phyloP scores from a whole-genome alignment of 2,888 invertebrate genomes.

The Pterobdella sp. region DNA sequence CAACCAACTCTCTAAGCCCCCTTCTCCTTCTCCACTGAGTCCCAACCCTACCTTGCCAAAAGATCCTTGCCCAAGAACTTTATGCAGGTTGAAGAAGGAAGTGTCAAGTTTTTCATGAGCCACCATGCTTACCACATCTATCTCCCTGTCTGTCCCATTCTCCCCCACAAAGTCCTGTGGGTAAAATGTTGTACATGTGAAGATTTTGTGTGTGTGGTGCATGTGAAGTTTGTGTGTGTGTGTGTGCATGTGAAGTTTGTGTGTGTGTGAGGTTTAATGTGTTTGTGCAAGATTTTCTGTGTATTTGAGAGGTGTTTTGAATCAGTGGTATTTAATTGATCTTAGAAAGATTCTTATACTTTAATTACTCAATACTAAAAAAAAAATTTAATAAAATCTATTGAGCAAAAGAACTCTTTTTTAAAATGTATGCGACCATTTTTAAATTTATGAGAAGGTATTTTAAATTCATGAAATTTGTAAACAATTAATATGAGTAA shows the following conservation, averaged over 20 bases:
- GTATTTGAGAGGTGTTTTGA: background rate
- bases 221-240: background rate
- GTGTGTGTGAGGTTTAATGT: background rate
- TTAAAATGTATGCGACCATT: no score
- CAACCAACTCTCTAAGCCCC: background rate
- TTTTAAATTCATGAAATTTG: no score
- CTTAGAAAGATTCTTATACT: no score
- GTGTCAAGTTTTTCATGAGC: constrained; percentile 91
- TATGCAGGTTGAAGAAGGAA: constrained; percentile 85
- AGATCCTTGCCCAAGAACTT: constrained; percentile 90
- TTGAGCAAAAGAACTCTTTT: no score
- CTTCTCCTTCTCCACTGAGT: background rate
- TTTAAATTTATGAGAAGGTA: no score
- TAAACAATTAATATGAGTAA: no score
- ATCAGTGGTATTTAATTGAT: background rate
- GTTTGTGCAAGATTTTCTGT: background rate
- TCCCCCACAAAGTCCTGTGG: constrained; percentile 40
- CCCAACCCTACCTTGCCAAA: constrained; percentile 81
- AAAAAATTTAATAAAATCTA: no score
- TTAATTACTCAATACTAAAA: no score
- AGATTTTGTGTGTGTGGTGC: background rate
- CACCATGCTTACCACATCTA: constrained; percentile 82
- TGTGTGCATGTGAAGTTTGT: background rate
- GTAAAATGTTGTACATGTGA: background rate
- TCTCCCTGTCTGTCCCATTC: constrained; percentile 58